Evolutionary conservation across 2,797 vertebrate genomes (phyloP).

Genomic region (Enteromius treurensis): DNA sequence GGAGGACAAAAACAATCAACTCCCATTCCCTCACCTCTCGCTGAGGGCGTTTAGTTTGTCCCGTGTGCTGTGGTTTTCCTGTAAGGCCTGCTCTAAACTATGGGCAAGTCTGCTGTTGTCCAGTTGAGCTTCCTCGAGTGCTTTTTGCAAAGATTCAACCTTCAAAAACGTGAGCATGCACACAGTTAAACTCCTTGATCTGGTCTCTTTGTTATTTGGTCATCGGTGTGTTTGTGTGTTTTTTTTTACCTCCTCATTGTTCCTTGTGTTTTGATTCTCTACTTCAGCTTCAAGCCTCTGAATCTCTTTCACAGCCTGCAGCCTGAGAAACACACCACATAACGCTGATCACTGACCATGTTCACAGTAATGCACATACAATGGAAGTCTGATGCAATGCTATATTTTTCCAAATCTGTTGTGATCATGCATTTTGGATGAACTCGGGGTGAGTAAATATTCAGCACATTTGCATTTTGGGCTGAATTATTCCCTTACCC

Average conservation of each 20-base stretch:
- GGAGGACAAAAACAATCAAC: background rate
- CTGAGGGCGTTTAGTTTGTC: constrained; percentile 64
- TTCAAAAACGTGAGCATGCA: constrained; percentile 51
- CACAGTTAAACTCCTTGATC: background rate
- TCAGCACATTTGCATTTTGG: background rate
- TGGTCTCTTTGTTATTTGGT: background rate
- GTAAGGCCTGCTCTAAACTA: constrained; percentile 70
- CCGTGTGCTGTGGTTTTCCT: constrained; percentile 64
- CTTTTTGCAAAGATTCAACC: constrained; percentile 71
- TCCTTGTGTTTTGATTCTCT: constrained; percentile 68
- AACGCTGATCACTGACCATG: background rate
- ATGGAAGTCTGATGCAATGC: background rate
- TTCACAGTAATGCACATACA: background rate
- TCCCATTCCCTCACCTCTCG: constrained; percentile 13
- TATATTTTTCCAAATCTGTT: background rate
- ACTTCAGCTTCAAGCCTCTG: constrained; percentile 73
- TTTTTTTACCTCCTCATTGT: constrained; percentile 45
- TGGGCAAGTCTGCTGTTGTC: constrained; percentile 73
- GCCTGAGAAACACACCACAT: constrained; percentile 28
- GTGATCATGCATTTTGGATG: background rate
- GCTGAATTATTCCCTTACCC: background rate
- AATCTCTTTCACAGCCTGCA: constrained; percentile 52
- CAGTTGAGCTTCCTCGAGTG: constrained; percentile 65
- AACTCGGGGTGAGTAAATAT: background rate
- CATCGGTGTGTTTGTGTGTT: constrained; percentile 9